These are phyloP conservation scores for Drosophila formosana DNA, from an alignment of 2,888 invertebrate genomes.

Conservation along the genomic window DNA sequence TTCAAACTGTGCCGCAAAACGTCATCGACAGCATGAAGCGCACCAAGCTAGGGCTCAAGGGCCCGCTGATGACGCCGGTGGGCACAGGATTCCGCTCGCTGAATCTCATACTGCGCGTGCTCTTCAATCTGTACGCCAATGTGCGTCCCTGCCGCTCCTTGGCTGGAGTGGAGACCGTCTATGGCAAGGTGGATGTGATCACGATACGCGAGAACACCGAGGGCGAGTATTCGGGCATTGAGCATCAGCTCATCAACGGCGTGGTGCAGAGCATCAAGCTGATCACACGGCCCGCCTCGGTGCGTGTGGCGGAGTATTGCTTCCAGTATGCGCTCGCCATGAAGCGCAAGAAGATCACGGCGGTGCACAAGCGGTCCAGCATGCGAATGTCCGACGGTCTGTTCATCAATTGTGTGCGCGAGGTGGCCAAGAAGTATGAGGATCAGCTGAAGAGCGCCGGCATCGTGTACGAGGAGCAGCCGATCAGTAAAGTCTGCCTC, in stretches of 20 bases:
- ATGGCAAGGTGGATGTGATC: conserved; percentile 98
- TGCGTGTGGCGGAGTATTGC: conserved; percentile 97
- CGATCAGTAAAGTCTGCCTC: conserved; percentile 98
- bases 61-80: conserved; percentile 98
- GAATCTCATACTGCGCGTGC: conserved; percentile 97
- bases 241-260: conserved; percentile 98
- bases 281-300: conserved; percentile 97
- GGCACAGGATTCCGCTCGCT: conserved; percentile 99
- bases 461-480: conserved; percentile 97
- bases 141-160: conserved; percentile 97
- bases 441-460: conserved; percentile 86
- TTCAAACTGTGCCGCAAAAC: conserved; percentile 96
- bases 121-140: conserved; percentile 98
- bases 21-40: conserved; percentile 98
- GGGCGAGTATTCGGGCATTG: conserved; percentile 99
- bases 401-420: conserved; percentile 97
- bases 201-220: conserved; percentile 99
- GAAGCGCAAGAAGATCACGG: conserved; percentile 95
- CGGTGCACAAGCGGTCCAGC: conserved; percentile 99
- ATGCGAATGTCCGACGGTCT: conserved; percentile 99
- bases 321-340: conserved; percentile 97
- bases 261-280: conserved; percentile 99
- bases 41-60: conserved; percentile 98
- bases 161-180: conserved; percentile 96
- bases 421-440: conserved; percentile 93